Evolutionary conservation across 1,140 invertebrate species (phyloP).

Genomic region (Zaprionus tsacasi): DNA sequence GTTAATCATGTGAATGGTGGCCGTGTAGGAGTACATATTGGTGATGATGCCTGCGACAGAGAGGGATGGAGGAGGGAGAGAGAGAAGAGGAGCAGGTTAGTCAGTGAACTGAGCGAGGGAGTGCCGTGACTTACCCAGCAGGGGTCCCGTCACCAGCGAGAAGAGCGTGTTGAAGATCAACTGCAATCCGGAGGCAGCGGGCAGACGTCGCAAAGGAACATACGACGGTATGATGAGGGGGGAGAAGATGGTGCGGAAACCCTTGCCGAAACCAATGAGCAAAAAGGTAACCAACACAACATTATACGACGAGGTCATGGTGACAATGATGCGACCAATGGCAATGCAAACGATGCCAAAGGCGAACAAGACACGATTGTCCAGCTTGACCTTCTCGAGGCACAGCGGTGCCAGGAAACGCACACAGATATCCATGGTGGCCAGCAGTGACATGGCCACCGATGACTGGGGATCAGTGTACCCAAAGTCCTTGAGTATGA

Average conservation of each 20-base stretch:
- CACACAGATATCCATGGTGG: constrained; percentile 86
- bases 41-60: constrained; percentile 58
- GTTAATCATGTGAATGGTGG: constrained; percentile 74
- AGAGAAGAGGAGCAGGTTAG: not conserved
- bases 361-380: constrained; percentile 88
- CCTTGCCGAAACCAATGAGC: constrained; percentile 88
- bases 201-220: constrained; percentile 87
- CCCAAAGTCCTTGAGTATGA: constrained; percentile 87
- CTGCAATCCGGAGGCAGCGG: constrained; percentile 88
- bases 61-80: not conserved
- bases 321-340: constrained; percentile 85
- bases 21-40: constrained; percentile 55
- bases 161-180: constrained; percentile 87
- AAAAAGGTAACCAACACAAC: constrained; percentile 65
- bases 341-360: constrained; percentile 88
- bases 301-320: constrained; percentile 63
- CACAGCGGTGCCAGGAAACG: constrained; percentile 87
- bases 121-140: constrained; percentile 85
- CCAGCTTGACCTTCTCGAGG: constrained; percentile 86
- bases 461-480: constrained; percentile 86
- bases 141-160: constrained; percentile 86
- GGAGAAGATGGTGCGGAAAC: constrained; percentile 88
- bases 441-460: constrained; percentile 87
- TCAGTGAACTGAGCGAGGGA: not conserved
- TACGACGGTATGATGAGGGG: constrained; percentile 88